Base-by-base conservation (phyloP, 1,140 invertebrate genomes). In the Lepidurus arcticus region DNA sequence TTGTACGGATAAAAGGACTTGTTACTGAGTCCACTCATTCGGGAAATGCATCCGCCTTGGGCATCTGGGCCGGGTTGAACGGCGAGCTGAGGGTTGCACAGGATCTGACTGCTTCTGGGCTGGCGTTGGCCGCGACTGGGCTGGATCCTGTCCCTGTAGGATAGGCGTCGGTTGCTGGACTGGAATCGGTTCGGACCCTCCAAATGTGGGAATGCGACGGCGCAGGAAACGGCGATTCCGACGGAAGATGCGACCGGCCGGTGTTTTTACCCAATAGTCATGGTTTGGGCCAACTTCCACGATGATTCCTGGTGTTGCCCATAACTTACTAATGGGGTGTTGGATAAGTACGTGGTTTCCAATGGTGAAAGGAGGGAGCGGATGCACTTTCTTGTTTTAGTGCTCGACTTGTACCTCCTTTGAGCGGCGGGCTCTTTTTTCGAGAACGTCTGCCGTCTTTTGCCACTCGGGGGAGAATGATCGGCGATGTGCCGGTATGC, bases 381-480 rank as follows among this genome's bases (percentile, higher is more conserved):
- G 74, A 42, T 24, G 21, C 16, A 43, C 24, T 9, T 34, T 75
- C 9, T 9, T 1, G 21, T 75, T 75, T 0, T 75, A 75, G 44
- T 43, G 74, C 34, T 34, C 1, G 11, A 24, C 44, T 24, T 34
- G 10, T n/a, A 75, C 34, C 21, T 34, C 8, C 16, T 42, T 13
- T 75, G 74, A 9, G 7, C 21, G 74, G n/a, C 44, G 74, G 9
- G 44, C n/a, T 11, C 74, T 34, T 11, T 75, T 10, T 42, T 80
- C 53, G 42, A 78, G 76, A 16, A 74, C 42, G 7, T 74, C 79
- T 1, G 80, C 75, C n/a, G 80, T 76, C n/a, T 13, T 42, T 53
- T 80, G 80, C 78, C 78, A 79, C 44, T 80, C 76, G 6, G 79
- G 78, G 13, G 79, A 42, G 73, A 79, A 80, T 10, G 79, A 76